phyloP scores from a whole-genome alignment of 2,888 invertebrate species.

The Cheilosia soror region DNA sequence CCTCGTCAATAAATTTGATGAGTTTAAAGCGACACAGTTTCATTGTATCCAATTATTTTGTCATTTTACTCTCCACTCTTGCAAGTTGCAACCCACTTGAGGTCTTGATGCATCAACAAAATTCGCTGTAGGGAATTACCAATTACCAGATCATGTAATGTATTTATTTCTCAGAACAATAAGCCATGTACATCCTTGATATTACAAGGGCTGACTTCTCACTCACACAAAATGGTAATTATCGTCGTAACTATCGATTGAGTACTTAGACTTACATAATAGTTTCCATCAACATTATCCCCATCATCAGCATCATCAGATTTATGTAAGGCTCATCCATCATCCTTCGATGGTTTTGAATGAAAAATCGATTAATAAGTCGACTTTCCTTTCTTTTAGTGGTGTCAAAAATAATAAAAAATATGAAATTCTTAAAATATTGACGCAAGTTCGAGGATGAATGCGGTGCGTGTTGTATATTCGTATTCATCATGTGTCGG shows the following conservation, averaged over 20 bases:
- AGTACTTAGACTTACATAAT: slow-evolving; percentile 49
- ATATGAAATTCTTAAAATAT: slow-evolving; percentile 23
- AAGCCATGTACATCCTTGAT: slow-evolving; percentile 21
- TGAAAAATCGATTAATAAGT: slow-evolving; percentile 47
- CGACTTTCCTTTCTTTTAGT: background rate
- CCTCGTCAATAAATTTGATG: too few relatives aligned
- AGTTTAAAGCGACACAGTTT: too few relatives aligned
- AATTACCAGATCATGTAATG: too few relatives aligned
- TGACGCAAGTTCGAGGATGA: background rate
- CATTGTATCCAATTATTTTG: too few relatives aligned
- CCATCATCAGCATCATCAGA: slow-evolving; percentile 47
- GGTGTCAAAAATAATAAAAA: slow-evolving; percentile 34
- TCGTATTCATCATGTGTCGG: slow-evolving; percentile 9
- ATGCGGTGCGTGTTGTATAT: too few relatives aligned
- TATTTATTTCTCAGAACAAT: background rate
- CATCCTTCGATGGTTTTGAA: slow-evolving; percentile 28
- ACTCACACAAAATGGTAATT: slow-evolving; percentile 28
- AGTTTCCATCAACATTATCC: slow-evolving; percentile 61
- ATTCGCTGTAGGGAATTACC: too few relatives aligned
- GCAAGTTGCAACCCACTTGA: too few relatives aligned
- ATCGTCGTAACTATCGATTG: slow-evolving; percentile 44
- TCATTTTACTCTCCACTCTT: too few relatives aligned
- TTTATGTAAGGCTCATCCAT: slow-evolving; percentile 49
- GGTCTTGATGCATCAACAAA: too few relatives aligned
- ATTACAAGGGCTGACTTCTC: slow-evolving; percentile 4